Percentiles rank a stretch among this genome's conserved stretches.
Conservation (phyloP, 2,888 invertebrate genomes). For the Congeria kusceri region DNA sequence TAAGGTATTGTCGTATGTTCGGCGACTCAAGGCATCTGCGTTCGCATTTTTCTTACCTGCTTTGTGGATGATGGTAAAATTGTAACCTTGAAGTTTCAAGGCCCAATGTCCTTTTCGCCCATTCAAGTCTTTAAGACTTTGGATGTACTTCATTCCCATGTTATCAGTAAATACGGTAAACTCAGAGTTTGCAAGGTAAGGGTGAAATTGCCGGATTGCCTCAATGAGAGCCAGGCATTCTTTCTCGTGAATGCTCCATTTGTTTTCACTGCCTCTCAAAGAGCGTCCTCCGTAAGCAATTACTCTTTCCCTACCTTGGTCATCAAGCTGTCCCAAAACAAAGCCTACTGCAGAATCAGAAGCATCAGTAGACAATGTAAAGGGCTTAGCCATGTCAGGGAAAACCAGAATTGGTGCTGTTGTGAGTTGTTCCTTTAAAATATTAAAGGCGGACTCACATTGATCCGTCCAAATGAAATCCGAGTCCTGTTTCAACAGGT, state of each 20-base stretch:
- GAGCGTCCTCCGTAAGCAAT: conserved; percentile 51
- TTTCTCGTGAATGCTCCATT: conserved; percentile 52
- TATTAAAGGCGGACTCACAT: conserved; percentile 6
- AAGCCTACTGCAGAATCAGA: no score
- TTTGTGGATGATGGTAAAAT: conserved; percentile 41
- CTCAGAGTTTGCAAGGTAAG: conserved; percentile 44
- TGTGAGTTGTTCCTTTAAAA: conserved; percentile 68
- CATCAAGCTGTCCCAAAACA: no score
- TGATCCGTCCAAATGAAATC: conserved; percentile 57
- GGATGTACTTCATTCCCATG: conserved; percentile 39
- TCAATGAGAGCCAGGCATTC: conserved; percentile 66
- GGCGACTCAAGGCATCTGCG: conserved; percentile 47
- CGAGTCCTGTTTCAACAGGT: conserved; percentile 29
- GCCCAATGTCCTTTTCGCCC: conserved; percentile 44
- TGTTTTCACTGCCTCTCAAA: conserved; percentile 46
- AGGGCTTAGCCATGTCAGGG: conserved; percentile 58
- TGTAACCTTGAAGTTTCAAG: conserved; percentile 38
- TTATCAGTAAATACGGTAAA: conserved; percentile 59
- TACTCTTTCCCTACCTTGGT: no score
- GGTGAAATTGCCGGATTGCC: conserved; percentile 56
- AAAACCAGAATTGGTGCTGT: conserved; percentile 59
- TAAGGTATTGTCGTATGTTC: conserved; percentile 15
- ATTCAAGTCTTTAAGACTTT: conserved; percentile 26
- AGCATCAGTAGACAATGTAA: conserved; percentile 51
- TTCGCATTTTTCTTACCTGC: conserved; percentile 33